Conservation (phyloP, 30 jellyfish, hydroid and myxozoan species). For the Catostylus mosaicus region DNA sequence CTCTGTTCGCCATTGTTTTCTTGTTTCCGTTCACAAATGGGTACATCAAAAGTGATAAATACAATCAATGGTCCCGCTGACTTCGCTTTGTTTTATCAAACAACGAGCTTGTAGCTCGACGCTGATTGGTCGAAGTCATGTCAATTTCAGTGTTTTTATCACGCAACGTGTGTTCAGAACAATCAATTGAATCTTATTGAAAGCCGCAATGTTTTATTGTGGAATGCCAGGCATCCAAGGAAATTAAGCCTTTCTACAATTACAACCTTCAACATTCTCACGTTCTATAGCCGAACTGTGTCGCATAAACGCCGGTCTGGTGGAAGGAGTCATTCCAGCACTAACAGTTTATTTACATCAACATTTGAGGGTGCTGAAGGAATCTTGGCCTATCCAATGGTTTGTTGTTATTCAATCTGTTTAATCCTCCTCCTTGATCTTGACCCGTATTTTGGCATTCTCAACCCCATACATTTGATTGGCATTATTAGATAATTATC, state of each 20-base stretch:
- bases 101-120: conserved; percentile 61
- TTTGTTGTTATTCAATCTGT: neutral
- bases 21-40: conserved; percentile 66
- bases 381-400: conserved; percentile 17
- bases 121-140: conserved; percentile 81
- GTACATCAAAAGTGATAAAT: conserved; percentile 62
- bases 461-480: neutral
- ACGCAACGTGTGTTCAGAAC: conserved; percentile 92
- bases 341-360: neutral
- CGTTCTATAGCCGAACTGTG: neutral
- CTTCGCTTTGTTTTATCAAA: conserved; percentile 38
- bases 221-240: conserved; percentile 64
- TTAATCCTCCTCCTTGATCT: neutral
- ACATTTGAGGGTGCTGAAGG: conserved; percentile 10
- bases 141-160: conserved; percentile 81
- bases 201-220: conserved; percentile 61
- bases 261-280: conserved; percentile 26
- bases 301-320: conserved; percentile 29
- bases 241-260: conserved; percentile 53
- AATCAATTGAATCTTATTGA: conserved; percentile 37
- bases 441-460: too few relatives aligned
- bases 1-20: conserved; percentile 59
- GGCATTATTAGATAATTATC: neutral
- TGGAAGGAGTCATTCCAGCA: neutral
- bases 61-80: conserved; percentile 60